Evolutionary conservation across 35 echinoderm and acorn worm species (phyloP).

Genomic region (Holothuria glaberrima): DNA sequence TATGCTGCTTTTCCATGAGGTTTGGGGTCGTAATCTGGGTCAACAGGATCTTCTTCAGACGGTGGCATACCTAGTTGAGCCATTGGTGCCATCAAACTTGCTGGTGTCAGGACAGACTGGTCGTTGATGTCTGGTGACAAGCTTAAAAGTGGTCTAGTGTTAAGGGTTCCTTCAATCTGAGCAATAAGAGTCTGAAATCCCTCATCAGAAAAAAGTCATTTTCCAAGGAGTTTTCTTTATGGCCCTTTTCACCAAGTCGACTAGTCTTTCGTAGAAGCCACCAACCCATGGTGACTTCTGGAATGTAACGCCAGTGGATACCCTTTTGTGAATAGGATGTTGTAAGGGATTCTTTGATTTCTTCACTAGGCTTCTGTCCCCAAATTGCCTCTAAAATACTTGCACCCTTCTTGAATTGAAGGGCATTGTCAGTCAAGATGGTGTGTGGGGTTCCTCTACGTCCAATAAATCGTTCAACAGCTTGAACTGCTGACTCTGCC

Average conservation of each 20-base stretch:
- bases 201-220: background rate
- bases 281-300: constrained; percentile 26
- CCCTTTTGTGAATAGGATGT: background rate
- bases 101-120: constrained; percentile 9
- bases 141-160: background rate
- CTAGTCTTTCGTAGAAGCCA: constrained; percentile 21
- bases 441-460: background rate
- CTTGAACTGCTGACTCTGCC: constrained; percentile 40
- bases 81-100: too few species aligned
- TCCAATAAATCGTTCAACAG: constrained; percentile 18
- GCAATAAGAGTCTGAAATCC: background rate
- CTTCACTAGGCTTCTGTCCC: background rate
- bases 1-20: background rate
- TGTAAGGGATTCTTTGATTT: background rate
- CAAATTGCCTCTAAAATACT: background rate
- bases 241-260: background rate
- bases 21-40: background rate
- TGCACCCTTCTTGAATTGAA: constrained; percentile 8
- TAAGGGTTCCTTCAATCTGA: constrained; percentile 25
- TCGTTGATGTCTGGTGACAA: background rate
- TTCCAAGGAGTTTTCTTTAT: constrained; percentile 29
- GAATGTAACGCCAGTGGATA: background rate
- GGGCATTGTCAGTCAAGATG: constrained; percentile 20
- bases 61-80: constrained; percentile 2
- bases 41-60: background rate